Conservation (phyloP, 2,888 invertebrate species). For the Allolobophora icterica region DNA sequence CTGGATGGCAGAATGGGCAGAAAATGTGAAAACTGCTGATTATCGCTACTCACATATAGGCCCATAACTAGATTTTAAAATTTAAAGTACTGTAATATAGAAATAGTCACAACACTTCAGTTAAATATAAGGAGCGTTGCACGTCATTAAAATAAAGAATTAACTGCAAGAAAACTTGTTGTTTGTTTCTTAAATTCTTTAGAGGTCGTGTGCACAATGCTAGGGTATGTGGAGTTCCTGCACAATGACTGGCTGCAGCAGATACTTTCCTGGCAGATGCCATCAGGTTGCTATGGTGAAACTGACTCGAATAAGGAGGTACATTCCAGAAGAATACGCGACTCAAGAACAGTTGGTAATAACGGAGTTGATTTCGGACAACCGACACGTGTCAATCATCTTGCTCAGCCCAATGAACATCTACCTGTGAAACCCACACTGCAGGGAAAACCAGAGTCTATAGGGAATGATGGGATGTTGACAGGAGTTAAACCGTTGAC, state of each 20-base stretch:
- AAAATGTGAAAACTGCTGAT: no score
- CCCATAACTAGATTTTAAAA: no score
- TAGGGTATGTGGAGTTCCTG: conserved; percentile 62
- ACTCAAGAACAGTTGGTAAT: background rate
- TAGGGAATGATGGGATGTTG: background rate
- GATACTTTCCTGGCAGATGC: conserved; percentile 59
- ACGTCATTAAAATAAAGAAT: no score
- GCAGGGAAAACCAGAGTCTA: background rate
- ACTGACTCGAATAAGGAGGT: background rate
- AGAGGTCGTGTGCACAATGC: conserved; percentile 62
- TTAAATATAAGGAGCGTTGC: no score
- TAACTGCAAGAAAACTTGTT: no score
- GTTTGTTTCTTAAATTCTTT: conserved; percentile 42
- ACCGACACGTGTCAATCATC: background rate
- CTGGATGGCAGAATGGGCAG: no score
- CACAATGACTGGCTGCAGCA: conserved; percentile 56
- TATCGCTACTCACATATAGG: no score
- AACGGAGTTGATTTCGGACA: background rate
- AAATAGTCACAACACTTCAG: background rate
- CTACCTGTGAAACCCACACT: background rate
- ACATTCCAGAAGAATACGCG: background rate
- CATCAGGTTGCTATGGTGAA: conserved; percentile 58
- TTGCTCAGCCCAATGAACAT: background rate
- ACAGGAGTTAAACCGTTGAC: background rate
- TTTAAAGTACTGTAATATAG: no score